Base-by-base conservation (phyloP, 2,113 vertebrate genomes). In the Callithrix jacchus region DNA sequence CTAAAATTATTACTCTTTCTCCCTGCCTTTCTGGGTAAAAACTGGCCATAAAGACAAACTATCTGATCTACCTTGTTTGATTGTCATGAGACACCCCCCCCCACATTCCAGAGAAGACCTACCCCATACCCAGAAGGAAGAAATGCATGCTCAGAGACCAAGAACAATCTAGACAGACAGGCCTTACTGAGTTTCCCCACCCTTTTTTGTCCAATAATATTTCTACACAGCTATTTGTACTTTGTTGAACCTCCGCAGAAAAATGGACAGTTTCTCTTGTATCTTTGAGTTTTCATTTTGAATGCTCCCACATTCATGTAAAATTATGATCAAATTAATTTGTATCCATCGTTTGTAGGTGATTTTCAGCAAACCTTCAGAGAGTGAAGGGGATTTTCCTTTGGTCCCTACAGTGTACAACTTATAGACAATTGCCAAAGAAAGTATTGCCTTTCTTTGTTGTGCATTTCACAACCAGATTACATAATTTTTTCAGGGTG, bases 401-500 rank as follows among this genome's bases (percentile, higher is more conserved):
- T 77, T 77, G 74, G 42, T 45, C 42, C 42, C 14, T 77, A 47
- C 42, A 49, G 17, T 91, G 37, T 88, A 32, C 13, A 94, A 58
- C 32, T 93, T 91, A 88, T 2, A 80, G 23, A 82, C 25, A 56
- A 61, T 27, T 96, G 52, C 81, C 23, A 81, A 10, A 85, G 61
- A 96, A 94, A 27, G 82, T 47, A 56, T 5, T 80, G 54, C 42
- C 71, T 94, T 90, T 96, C 81, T 96, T 92, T 91, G 66, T 79
- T 91, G 74, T 91, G 10, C 35, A n/a, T 97, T 97, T 97, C 93
- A 83, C 77, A 97, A 95, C 35, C 58, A 79, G 66, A 87, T 97
- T 96, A 58, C 32, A 74, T 96, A 97, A 96, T 12, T 61, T 87
- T 90, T 93, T 74, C 7, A 16, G 49, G 58, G 25, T 94, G 93